Evolutionary conservation across 2,113 vertebrate species (phyloP).

Genomic region (Pelvicachromis taeniatus): DNA sequence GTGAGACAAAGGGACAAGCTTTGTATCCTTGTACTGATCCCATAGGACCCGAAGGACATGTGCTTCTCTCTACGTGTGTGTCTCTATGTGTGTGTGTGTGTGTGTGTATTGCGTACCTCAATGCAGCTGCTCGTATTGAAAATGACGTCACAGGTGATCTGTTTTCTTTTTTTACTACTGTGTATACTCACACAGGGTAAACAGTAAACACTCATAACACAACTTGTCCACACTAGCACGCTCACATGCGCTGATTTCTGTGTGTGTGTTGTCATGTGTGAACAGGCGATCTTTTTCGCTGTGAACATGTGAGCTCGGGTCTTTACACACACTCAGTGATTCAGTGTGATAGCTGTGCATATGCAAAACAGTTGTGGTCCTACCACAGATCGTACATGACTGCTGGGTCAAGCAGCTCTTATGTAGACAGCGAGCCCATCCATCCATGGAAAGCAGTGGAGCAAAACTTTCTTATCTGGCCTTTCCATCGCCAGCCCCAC

Average conservation of each 20-base stretch:
- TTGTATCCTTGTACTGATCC: not conserved
- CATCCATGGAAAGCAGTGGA: constrained; percentile 6
- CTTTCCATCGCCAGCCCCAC: not conserved
- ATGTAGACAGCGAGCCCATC: not conserved
- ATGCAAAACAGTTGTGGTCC: not conserved
- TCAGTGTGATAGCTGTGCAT: not conserved
- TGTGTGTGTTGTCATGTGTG: not conserved
- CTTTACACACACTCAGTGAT: not conserved
- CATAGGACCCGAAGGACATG: not conserved
- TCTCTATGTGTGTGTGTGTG: not conserved
- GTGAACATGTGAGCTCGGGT: not conserved
- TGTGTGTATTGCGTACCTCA: not conserved
- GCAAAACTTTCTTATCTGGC: not conserved
- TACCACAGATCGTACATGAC: not conserved
- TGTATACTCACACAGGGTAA: not conserved
- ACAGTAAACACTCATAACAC: not conserved
- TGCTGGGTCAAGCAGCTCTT: constrained; percentile 7
- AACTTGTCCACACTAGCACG: not conserved
- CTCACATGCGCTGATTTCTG: fast-evolving
- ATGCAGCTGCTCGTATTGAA: not conserved
- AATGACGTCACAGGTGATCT: not conserved
- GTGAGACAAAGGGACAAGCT: not conserved
- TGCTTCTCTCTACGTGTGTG: not conserved
- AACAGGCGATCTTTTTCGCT: not conserved
- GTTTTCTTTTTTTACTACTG: not conserved